Evolutionary conservation across 2,113 vertebrate species (phyloP).

Genomic region (Onychorhynchus coronatus): DNA sequence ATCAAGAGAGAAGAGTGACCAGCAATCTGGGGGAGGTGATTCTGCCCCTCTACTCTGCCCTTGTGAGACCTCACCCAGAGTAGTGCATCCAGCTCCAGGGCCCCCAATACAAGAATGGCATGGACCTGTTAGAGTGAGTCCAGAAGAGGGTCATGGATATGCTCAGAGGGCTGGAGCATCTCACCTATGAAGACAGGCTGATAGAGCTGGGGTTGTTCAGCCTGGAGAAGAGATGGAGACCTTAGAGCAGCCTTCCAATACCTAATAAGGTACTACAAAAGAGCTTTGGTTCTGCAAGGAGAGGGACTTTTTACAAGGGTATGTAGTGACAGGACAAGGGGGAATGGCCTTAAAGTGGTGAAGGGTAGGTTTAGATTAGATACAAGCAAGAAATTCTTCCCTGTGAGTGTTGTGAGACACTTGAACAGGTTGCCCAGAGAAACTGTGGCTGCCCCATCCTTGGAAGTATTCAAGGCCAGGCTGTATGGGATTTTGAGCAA

Average conservation of each 20-base stretch:
- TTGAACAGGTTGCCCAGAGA: neutral
- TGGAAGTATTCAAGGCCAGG: neutral
- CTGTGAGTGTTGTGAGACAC: neutral
- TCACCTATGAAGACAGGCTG: neutral
- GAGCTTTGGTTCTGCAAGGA: too few species aligned
- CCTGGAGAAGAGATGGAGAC: neutral
- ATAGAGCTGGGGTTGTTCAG: neutral
- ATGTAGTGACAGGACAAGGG: neutral
- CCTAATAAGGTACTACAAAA: neutral
- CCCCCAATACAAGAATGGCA: accelerated
- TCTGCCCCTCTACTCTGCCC: neutral
- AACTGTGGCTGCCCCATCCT: neutral
- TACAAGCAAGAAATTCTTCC: neutral
- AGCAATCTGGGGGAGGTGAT: neutral
- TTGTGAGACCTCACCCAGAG: neutral
- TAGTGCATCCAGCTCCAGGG: neutral
- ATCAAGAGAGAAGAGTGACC: too few species aligned
- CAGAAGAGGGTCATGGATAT: neutral
- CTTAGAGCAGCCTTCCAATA: neutral
- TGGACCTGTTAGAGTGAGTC: neutral
- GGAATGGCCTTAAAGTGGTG: neutral
- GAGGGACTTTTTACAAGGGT: neutral
- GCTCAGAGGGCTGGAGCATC: neutral
- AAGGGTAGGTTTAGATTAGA: neutral
- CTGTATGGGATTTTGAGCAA: neutral